Conservation (phyloP, 2,888 invertebrate species). For the Athripsodes cinereus region DNA sequence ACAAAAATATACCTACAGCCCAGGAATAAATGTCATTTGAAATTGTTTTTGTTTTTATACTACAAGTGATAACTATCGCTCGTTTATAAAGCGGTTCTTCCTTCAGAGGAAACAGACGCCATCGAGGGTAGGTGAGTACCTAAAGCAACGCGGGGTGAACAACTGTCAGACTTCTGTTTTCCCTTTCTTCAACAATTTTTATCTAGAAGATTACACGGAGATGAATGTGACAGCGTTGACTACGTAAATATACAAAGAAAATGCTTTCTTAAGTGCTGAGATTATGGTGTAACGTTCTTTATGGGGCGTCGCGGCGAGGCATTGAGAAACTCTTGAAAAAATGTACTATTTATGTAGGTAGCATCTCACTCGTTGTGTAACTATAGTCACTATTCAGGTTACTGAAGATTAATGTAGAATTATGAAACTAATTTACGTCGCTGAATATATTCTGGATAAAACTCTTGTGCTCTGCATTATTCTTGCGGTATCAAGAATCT, state of each 20-base stretch:
- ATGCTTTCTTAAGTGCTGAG: not conserved
- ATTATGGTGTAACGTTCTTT: not conserved
- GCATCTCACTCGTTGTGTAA: no score
- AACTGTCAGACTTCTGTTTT: slow-evolving; percentile 15
- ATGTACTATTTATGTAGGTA: no score
- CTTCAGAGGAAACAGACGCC: not conserved
- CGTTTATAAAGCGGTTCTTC: slow-evolving; percentile 20
- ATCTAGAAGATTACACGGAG: slow-evolving; percentile 19
- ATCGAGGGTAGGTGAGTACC: not conserved
- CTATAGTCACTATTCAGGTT: no score
- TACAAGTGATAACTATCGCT: slow-evolving; percentile 20
- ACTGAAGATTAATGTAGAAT: no score
- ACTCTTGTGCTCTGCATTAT: no score
- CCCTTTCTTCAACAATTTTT: slow-evolving; percentile 7
- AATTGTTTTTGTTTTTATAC: slow-evolving; percentile 23
- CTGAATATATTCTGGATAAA: no score
- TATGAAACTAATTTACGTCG: no score
- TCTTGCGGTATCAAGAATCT: no score
- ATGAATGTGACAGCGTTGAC: slow-evolving; percentile 22
- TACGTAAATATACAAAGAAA: slow-evolving; percentile 19
- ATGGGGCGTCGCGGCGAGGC: not conserved
- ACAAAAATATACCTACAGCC: not conserved
- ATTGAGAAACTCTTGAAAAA: no score
- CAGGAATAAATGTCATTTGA: slow-evolving; percentile 14
- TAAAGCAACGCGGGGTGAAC: not conserved